Evolutionary conservation across 2,888 invertebrate species (phyloP), one percentile per base, ranked within the genome.

Genomic region (Melinaea marsaeus): DNA sequence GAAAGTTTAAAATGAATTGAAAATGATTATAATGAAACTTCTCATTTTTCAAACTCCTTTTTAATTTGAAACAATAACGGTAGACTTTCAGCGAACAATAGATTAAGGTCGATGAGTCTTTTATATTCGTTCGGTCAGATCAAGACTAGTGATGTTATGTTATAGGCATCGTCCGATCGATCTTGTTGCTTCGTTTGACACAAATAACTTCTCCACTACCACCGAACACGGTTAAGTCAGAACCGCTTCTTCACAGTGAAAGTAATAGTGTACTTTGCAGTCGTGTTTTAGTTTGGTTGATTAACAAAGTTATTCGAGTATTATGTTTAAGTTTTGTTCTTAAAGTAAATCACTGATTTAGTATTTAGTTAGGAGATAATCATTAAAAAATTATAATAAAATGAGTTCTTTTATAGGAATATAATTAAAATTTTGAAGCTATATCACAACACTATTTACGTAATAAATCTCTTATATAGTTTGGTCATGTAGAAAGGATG

Each of bases 201-300:
- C 69, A 73, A 72, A 75, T 73, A 74, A 65, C 71, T 67, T 75
- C 71, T 72, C 22, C 22, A 22, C 22, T 73, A 71, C 73, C 71
- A 68, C 66, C 68, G 68, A 69, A 69, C 64, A 68, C 66, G 70
- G 64, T 62, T 69, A 67, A 70, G 67, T 66, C 67, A 70, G 67
- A 69, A 63, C 65, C 70, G 67, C 65, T 63, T 61, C 65, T 65
- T 65, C 65, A 32, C 32, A 51, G 32, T 51, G 7, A 32, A 32
- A 32, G 32, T 32, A 51, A 32, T 42, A 9, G 7, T 42, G 42
- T 42, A 11, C 9, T 42, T 42, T 42, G 9, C 42, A 9, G 42
- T 42, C 42, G 42, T 42, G 42, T 42, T 42, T 42, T 42, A 42
- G 42, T 42, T 42, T 42, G 42, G 7, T 9, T 42, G 42, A 42